Conservation (phyloP, 2,888 invertebrate genomes). For the Drosophila multiciliata region DNA sequence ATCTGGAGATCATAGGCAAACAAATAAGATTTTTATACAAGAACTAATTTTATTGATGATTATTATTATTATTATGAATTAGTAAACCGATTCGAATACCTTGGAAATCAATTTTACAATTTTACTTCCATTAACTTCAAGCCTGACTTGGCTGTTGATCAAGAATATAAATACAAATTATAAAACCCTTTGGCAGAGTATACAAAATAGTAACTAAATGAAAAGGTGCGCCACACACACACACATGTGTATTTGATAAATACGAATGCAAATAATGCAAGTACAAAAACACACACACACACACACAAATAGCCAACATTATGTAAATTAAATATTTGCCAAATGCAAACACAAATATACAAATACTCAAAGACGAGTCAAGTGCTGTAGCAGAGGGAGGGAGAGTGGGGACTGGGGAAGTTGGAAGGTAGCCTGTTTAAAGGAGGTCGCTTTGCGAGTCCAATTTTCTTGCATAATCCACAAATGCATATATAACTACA, state of each 20-base stretch:
- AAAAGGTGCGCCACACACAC: constrained; percentile 17
- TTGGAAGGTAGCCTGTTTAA: constrained; percentile 18
- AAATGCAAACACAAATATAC: constrained; percentile 36
- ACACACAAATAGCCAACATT: constrained; percentile 67
- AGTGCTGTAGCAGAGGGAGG: constrained; percentile 26
- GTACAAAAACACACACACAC: constrained; percentile 16
- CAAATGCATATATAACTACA: constrained; percentile 25
- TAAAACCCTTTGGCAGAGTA: neutral
- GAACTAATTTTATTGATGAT: neutral
- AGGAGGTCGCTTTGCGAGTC: constrained; percentile 44
- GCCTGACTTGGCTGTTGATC: neutral
- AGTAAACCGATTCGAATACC: neutral
- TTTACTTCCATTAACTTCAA: neutral
- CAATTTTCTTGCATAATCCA: constrained; percentile 74
- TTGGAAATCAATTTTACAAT: neutral
- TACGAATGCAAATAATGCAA: constrained; percentile 59
- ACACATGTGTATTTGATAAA: constrained; percentile 51
- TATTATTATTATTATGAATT: too few relatives aligned
- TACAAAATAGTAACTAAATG: neutral
- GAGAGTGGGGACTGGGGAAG: neutral
- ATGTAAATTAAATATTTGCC: constrained; percentile 78
- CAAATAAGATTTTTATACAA: neutral
- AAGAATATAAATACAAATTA: neutral
- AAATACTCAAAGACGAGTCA: constrained; percentile 38
- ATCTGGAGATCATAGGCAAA: neutral